phyloP scores from a whole-genome alignment of 2,888 invertebrate genomes.

The Drosophila austrosaltans region DNA sequence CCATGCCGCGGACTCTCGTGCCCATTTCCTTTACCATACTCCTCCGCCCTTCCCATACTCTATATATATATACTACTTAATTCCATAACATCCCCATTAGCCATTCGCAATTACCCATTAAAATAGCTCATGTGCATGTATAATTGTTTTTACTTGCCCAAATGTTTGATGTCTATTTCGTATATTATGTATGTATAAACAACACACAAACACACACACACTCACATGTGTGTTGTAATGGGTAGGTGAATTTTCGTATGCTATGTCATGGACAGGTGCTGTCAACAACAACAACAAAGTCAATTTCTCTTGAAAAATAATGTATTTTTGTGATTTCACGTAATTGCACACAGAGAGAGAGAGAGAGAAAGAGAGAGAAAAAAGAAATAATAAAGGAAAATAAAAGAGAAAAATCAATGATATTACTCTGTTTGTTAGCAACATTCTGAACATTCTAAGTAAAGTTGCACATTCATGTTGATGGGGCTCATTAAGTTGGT shows the following conservation, averaged over 20 bases:
- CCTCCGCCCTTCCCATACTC: conserved; percentile 1
- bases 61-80: background rate
- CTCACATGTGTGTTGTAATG: background rate
- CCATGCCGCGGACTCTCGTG: conserved; percentile 49
- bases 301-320: conserved; percentile 52
- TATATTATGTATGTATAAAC: conserved; percentile 31
- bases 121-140: conserved; percentile 44
- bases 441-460: conserved; percentile 35
- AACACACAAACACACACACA: background rate
- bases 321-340: conserved; percentile 26
- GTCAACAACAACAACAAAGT: conserved; percentile 48
- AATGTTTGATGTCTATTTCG: conserved; percentile 44
- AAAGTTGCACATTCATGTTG: conserved; percentile 53
- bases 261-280: conserved; percentile 46
- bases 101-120: conserved; percentile 40
- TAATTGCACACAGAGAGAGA: conserved; percentile 16
- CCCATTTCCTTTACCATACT: conserved; percentile 29
- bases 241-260: conserved; percentile 28
- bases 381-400: conserved; percentile 2
- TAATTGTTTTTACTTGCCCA: conserved; percentile 48
- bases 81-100: conserved; percentile 19
- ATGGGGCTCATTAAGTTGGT: conserved; percentile 71
- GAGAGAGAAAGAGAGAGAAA: too few relatives aligned
- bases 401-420: conserved; percentile 14
- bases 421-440: too few relatives aligned